These are phyloP conservation scores for Thunnus thynnus DNA, from an alignment of 2,113 vertebrate genomes.

Conservation along the genomic window DNA sequence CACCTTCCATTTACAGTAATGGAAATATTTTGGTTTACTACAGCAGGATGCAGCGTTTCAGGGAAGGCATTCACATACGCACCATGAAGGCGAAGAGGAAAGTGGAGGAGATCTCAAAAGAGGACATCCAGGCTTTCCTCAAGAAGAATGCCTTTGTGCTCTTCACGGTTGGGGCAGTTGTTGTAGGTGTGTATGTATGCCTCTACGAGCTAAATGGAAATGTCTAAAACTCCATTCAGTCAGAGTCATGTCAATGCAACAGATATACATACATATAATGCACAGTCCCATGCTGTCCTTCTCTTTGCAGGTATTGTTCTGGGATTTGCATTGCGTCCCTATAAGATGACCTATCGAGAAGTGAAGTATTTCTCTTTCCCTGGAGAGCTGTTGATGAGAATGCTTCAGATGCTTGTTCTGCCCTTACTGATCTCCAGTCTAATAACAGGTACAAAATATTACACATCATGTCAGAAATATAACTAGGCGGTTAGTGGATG, in stretches of 20 bases:
- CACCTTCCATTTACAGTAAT: background rate
- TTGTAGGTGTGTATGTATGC: conserved; percentile 88
- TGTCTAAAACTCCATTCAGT: background rate
- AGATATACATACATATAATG: background rate
- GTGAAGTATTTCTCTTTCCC: conserved; percentile 98
- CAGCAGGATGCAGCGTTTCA: conserved; percentile 92
- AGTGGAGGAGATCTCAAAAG: conserved; percentile 95
- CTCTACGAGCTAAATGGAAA: background rate
- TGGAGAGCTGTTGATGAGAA: conserved; percentile 96
- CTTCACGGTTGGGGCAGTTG: conserved; percentile 92
- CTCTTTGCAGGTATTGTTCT: conserved; percentile 88
- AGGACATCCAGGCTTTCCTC: conserved; percentile 92
- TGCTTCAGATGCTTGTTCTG: conserved; percentile 98
- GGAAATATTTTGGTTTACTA: conserved; percentile 43
- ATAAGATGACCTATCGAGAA: conserved; percentile 93
- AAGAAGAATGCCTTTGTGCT: conserved; percentile 96
- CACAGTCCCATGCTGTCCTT: background rate
- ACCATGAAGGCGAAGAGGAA: conserved; percentile 95
- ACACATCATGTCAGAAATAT: background rate
- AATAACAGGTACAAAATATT: conserved; percentile 90
- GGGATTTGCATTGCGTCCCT: conserved; percentile 91
- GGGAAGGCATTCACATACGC: conserved; percentile 92
- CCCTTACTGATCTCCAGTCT: conserved; percentile 94
- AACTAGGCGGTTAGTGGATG: no score
- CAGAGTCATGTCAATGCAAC: background rate